These are phyloP conservation scores for Sebastes nivosus DNA, from an alignment of 2,797 vertebrate species.

Conservation along the genomic window DNA sequence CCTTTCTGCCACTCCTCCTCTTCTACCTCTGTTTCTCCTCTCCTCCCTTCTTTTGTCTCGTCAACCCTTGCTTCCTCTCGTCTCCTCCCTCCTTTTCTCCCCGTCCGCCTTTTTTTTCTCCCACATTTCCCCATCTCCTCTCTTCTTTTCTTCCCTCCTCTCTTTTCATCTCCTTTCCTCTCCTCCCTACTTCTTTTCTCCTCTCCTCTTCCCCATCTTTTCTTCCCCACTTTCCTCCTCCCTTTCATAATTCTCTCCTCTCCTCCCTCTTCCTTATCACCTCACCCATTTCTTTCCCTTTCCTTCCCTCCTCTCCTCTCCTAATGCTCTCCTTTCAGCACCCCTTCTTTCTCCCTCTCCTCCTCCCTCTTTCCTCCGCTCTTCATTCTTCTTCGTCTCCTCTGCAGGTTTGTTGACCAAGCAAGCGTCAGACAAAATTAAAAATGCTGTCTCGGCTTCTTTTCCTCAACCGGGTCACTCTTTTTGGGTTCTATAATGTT, in stretches of 20 bases:
- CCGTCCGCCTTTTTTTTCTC: not conserved
- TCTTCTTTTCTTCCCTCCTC: no score
- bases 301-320: not conserved
- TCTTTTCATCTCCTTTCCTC: not conserved
- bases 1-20: not conserved
- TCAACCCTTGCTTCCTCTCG: no score
- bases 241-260: not conserved
- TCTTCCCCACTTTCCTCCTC: not conserved
- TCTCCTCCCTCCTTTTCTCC: not conserved
- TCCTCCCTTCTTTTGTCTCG: not conserved
- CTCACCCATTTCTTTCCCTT: not conserved
- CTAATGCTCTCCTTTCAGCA: not conserved
- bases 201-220: not conserved
- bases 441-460: constrained; percentile 80
- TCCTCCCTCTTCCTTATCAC: not conserved
- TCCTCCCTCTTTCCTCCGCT: not conserved
- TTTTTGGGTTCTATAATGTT: constrained; percentile 29
- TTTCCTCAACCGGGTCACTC: constrained; percentile 82
- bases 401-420: constrained; percentile 77
- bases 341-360: not conserved
- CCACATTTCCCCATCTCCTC: not conserved
- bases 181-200: not conserved
- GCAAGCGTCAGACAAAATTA: constrained; percentile 63
- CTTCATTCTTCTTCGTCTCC: constrained; percentile 37
- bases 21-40: not conserved